Conservation (phyloP, 2,113 vertebrate species). For the Ctenomys sociabilis region DNA sequence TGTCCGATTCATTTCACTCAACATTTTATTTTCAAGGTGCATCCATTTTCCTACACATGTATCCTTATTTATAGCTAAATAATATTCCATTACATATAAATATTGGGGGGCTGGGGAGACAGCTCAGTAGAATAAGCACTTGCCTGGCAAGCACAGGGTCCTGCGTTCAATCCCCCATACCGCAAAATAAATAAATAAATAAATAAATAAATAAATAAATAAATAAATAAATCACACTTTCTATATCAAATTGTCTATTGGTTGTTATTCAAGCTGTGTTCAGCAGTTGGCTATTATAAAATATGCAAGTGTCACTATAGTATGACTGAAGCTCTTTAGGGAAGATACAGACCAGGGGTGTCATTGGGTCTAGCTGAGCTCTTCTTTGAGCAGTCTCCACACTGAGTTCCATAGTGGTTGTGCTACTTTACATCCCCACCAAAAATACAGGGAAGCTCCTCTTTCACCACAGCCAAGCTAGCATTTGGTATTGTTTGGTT, state of each 20-base stretch:
- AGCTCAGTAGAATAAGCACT: too few relatives aligned
- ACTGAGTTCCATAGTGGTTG: not conserved
- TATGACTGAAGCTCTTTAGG: not conserved
- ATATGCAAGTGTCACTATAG: not conserved
- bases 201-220: too few relatives aligned
- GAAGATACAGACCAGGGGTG: not conserved
- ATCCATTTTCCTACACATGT: not conserved
- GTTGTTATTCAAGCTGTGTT: not conserved
- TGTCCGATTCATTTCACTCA: not conserved
- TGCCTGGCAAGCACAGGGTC: too few relatives aligned
- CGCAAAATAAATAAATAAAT: too few relatives aligned
- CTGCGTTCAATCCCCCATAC: too few relatives aligned
- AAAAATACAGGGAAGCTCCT: not conserved
- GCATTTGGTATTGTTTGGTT: not conserved
- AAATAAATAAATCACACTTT: too few relatives aligned
- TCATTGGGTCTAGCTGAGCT: not conserved
- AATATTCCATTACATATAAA: not conserved
- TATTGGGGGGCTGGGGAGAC: too few relatives aligned
- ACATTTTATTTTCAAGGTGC: not conserved
- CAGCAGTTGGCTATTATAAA: not conserved
- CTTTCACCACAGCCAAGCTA: not conserved
- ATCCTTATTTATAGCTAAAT: not conserved
- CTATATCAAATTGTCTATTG: not conserved
- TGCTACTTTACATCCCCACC: not conserved
- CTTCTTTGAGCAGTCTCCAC: not conserved